Evolutionary conservation across 30 jellyfish, hydroid and myxozoan species (phyloP).

Genomic region (Chrysaora quinquecirrha): DNA sequence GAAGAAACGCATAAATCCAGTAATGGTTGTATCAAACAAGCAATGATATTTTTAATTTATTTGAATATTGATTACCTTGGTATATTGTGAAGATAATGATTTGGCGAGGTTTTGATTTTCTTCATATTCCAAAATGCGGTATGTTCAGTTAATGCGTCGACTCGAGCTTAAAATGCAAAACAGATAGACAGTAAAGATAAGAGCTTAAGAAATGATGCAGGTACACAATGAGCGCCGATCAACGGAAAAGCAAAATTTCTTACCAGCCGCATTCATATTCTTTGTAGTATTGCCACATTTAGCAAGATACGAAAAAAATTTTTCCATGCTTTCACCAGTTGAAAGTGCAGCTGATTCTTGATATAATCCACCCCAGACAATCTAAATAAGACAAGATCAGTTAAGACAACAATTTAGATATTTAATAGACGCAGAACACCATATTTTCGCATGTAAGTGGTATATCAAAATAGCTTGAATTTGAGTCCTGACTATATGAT

Average conservation of each 20-base stretch:
- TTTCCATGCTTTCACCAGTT: slow-evolving; percentile 64
- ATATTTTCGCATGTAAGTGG: too few relatives aligned
- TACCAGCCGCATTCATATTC: slow-evolving; percentile 22
- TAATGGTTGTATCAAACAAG: neutral
- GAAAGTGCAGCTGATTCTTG: slow-evolving; percentile 55
- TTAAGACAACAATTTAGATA: neutral
- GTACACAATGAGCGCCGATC: neutral
- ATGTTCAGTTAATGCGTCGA: slow-evolving; percentile 49
- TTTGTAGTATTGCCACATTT: slow-evolving; percentile 61
- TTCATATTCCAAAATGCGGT: slow-evolving; percentile 59
- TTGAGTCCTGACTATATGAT: too few relatives aligned
- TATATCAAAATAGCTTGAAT: too few relatives aligned
- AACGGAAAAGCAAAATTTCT: neutral
- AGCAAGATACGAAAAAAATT: slow-evolving; percentile 55
- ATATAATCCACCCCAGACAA: slow-evolving; percentile 63
- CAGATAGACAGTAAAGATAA: neutral
- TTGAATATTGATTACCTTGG: slow-evolving; percentile 27
- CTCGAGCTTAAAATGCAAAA: slow-evolving; percentile 18
- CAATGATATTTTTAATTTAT: neutral
- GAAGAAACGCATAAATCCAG: neutral
- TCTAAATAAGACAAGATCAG: slow-evolving; percentile 11
- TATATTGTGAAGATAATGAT: slow-evolving; percentile 35
- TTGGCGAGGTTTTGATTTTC: slow-evolving; percentile 38
- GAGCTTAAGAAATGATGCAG: neutral
- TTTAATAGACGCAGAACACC: neutral